Conservation (phyloP, 2,888 invertebrate species). For the Scelioninae gen. 1 region DNA sequence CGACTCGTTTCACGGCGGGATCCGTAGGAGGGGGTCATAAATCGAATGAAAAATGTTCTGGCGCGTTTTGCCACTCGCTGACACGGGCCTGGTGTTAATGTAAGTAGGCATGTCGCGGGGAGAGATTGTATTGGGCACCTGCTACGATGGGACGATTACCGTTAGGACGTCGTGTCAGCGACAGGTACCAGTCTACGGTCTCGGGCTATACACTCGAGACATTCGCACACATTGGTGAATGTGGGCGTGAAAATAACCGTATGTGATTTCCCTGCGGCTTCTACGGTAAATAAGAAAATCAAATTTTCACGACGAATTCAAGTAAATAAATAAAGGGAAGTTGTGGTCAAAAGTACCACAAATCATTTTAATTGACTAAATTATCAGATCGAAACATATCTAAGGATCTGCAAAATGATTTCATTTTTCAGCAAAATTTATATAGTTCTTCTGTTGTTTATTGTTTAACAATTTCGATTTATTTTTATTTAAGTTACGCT, state of each 20-base stretch:
- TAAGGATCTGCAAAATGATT: too few relatives aligned
- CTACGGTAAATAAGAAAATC: slow-evolving; percentile 20
- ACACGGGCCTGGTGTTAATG: slow-evolving; percentile 63
- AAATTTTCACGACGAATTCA: slow-evolving; percentile 20
- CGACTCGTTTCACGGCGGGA: background rate
- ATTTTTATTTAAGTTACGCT: too few relatives aligned
- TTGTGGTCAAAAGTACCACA: slow-evolving; percentile 1
- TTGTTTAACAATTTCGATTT: too few relatives aligned
- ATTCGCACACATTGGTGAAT: slow-evolving; percentile 44
- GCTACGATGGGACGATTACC: slow-evolving; percentile 81
- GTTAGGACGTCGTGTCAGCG: slow-evolving; percentile 81
- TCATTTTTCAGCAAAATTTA: too few relatives aligned
- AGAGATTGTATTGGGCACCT: slow-evolving; percentile 81
- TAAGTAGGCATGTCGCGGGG: slow-evolving; percentile 68
- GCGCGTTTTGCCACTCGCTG: slow-evolving; percentile 29
- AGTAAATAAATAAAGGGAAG: slow-evolving; percentile 15
- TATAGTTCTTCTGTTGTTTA: too few relatives aligned
- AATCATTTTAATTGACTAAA: slow-evolving; percentile 1
- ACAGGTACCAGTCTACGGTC: slow-evolving; percentile 77
- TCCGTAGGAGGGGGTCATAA: background rate
- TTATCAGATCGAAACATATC: too few relatives aligned
- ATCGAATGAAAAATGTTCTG: slow-evolving; percentile 29
- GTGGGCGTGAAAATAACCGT: slow-evolving; percentile 55
- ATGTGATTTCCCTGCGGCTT: slow-evolving; percentile 37
- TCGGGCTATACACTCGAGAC: slow-evolving; percentile 42